Percentiles rank a stretch among this genome's conserved stretches.
Conservation (phyloP, 2,888 invertebrate species). For the Sinopyrophorus schimmeli region DNA sequence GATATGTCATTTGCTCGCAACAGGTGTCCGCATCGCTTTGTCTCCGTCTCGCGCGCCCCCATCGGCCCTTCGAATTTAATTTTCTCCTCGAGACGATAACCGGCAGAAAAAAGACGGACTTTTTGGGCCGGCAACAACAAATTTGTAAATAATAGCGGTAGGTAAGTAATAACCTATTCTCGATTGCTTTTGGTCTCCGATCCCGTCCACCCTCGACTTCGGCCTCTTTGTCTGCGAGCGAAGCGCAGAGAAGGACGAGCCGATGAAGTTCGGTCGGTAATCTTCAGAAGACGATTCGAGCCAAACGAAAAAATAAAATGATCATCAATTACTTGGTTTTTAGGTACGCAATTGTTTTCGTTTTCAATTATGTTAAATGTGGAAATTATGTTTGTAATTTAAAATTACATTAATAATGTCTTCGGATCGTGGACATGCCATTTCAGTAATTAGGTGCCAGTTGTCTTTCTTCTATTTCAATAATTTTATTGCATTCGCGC, state of each 20-base stretch:
- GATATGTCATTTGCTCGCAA: slow-evolving; percentile 52
- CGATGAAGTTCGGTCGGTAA: slow-evolving; percentile 8
- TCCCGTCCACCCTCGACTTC: slow-evolving; percentile 22
- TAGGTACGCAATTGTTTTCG: slow-evolving; percentile 45
- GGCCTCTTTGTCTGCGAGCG: slow-evolving; percentile 21
- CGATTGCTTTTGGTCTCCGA: slow-evolving; percentile 6
- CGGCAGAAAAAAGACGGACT: slow-evolving; percentile 14
- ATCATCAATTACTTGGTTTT: slow-evolving; percentile 48
- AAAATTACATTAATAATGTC: slow-evolving; percentile 35
- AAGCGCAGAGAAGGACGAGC: slow-evolving; percentile 14
- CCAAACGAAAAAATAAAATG: slow-evolving; percentile 42
- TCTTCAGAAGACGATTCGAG: slow-evolving; percentile 19
- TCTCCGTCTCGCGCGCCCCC: slow-evolving; percentile 25
- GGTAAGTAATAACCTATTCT: slow-evolving; percentile 21
- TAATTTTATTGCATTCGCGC: slow-evolving; percentile 2
- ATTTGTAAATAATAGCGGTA: slow-evolving; percentile 31
- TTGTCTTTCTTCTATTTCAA: slow-evolving; percentile 3
- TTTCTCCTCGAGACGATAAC: slow-evolving; percentile 12
- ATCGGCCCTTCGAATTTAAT: slow-evolving; percentile 1
- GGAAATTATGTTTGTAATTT: slow-evolving; percentile 38
- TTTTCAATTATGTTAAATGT: slow-evolving; percentile 42
- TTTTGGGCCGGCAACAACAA: slow-evolving; percentile 14
- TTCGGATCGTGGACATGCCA: slow-evolving; percentile 2
- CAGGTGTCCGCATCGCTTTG: slow-evolving; percentile 47
- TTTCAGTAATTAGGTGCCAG: slow-evolving; percentile 15